These are phyloP conservation scores for Odontophorus gujanensis DNA, from an alignment of 2,113 vertebrate species.

Conservation along the genomic window DNA sequence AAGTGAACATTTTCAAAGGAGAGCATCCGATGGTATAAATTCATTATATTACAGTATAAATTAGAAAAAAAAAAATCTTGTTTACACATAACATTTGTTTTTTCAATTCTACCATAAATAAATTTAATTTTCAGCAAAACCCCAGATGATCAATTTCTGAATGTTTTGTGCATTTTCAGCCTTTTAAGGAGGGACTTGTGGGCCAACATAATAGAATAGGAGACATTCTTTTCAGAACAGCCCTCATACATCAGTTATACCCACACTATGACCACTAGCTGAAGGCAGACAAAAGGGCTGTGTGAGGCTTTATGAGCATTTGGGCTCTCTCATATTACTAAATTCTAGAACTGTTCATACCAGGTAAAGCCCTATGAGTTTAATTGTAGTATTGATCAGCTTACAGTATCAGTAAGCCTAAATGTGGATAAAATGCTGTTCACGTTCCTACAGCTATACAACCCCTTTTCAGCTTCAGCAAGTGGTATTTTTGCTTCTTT, in stretches of 20 bases:
- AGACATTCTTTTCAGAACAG: no score
- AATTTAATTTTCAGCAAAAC: no score
- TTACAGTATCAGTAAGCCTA: background rate
- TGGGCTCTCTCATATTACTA: background rate
- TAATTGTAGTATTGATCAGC: background rate
- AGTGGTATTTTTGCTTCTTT: background rate
- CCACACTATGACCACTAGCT: background rate
- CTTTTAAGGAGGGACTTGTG: no score
- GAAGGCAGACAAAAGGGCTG: background rate
- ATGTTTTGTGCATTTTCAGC: no score
- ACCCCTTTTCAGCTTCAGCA: background rate
- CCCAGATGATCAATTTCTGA: no score
- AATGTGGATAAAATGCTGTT: background rate
- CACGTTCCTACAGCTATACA: background rate
- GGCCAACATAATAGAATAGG: no score
- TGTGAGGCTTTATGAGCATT: background rate
- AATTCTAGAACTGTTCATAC: background rate
- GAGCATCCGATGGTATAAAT: no score
- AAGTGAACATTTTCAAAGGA: no score
- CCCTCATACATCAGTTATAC: background rate
- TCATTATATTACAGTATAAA: no score
- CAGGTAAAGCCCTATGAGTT: background rate
- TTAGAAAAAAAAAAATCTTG: no score
- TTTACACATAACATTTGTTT: no score
- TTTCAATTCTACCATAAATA: no score